phyloP scores from a whole-genome alignment of 2,113 vertebrate species.

The Hypomesus transpacificus region DNA sequence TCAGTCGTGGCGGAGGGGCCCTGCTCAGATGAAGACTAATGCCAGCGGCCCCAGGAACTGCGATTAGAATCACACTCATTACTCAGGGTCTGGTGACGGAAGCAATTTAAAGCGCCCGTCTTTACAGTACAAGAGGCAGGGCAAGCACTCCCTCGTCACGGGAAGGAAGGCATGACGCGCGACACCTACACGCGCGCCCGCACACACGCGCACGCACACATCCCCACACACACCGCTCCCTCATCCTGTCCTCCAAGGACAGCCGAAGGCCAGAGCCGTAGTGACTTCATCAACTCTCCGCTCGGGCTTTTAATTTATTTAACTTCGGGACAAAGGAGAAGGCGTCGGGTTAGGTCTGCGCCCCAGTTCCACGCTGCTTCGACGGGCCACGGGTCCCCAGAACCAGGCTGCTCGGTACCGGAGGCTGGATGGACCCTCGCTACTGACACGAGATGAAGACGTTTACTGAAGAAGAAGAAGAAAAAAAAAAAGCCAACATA shows the following conservation, averaged over 20 bases:
- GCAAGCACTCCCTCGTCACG: slow-evolving; percentile 69
- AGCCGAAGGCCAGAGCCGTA: slow-evolving; percentile 60
- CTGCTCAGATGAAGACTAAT: slow-evolving; percentile 80
- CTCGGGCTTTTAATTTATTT: slow-evolving; percentile 59
- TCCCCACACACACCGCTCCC: background rate
- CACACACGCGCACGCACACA: slow-evolving; percentile 7
- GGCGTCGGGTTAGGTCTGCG: background rate
- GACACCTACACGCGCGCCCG: slow-evolving; percentile 10
- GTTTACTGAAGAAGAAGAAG: background rate
- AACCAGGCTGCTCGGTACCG: background rate
- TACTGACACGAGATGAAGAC: slow-evolving; percentile 39
- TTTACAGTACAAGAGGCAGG: slow-evolving; percentile 79
- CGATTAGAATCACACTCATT: slow-evolving; percentile 83
- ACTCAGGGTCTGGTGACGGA: slow-evolving; percentile 77
- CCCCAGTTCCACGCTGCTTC: background rate
- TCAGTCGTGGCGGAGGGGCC: slow-evolving; percentile 68
- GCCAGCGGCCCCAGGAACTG: slow-evolving; percentile 77
- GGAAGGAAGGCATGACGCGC: slow-evolving; percentile 42
- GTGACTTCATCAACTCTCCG: slow-evolving; percentile 61
- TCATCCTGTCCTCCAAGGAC: slow-evolving; percentile 67
- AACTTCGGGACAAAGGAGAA: slow-evolving; percentile 28
- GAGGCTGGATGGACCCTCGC: background rate
- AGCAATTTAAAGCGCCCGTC: slow-evolving; percentile 79
- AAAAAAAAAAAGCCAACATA: background rate
- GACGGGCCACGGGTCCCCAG: background rate